Percentiles rank a stretch among this genome's conserved stretches.
Conservation (phyloP, 2,113 vertebrate species). For the Gavia stellata region DNA sequence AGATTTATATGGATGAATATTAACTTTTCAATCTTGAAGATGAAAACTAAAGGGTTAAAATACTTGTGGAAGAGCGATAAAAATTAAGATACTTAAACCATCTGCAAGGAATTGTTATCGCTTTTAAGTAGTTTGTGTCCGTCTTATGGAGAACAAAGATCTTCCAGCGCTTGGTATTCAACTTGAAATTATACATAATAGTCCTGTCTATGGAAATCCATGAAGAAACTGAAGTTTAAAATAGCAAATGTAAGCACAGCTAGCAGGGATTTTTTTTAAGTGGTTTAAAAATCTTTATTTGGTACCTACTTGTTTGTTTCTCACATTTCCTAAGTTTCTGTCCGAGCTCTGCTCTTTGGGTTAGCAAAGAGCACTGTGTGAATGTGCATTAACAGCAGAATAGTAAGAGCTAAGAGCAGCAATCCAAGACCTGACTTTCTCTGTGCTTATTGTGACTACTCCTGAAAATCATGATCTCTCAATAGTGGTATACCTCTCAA, state of each 20-base stretch:
- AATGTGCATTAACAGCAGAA: neutral
- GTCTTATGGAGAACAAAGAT: neutral
- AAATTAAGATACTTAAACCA: neutral
- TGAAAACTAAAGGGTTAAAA: neutral
- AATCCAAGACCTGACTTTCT: neutral
- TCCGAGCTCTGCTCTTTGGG: neutral
- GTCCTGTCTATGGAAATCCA: neutral
- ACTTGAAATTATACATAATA: neutral
- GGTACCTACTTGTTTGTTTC: neutral
- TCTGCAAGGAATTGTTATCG: neutral
- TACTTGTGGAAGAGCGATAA: neutral
- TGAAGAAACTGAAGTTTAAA: neutral
- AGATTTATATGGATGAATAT: neutral
- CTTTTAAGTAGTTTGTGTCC: neutral
- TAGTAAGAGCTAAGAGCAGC: neutral
- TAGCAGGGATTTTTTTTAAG: neutral
- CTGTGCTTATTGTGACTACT: neutral
- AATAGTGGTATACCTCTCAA: neutral
- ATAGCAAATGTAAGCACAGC: neutral
- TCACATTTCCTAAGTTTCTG: neutral
- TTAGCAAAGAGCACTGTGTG: neutral
- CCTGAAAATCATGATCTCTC: neutral
- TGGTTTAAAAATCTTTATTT: neutral
- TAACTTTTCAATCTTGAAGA: neutral
- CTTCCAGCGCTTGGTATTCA: neutral